Percentiles rank a stretch among this genome's conserved stretches.
Conservation (phyloP, 2,797 vertebrate genomes). For the Lepilemur septentrionalis region DNA sequence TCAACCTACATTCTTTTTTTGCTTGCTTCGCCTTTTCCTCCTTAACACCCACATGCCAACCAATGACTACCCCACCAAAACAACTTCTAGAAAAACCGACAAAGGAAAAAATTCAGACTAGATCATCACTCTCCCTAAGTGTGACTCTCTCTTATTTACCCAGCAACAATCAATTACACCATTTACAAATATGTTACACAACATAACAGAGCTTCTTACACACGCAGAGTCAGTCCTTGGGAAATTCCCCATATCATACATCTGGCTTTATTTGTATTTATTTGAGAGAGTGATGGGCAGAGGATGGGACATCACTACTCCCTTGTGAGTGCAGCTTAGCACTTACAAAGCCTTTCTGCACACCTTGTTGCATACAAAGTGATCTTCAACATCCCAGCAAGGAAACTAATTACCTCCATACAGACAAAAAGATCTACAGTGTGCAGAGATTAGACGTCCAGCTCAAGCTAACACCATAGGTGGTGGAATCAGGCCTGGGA, state of each 20-base stretch:
- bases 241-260: slow-evolving; percentile 12
- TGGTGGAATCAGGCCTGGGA: not conserved
- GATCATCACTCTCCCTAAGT: not conserved
- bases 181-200: not conserved
- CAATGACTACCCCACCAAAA: not conserved
- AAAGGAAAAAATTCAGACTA: not conserved
- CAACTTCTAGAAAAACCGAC: not conserved
- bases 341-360: not conserved
- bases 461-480: not conserved
- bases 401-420: not conserved
- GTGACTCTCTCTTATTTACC: not conserved
- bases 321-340: not conserved
- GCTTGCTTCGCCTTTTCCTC: not conserved
- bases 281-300: not conserved
- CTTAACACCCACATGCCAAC: not conserved
- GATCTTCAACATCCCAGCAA: not conserved
- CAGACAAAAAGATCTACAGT: not conserved
- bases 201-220: not conserved
- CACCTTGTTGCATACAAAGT: not conserved
- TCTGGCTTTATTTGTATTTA: not conserved
- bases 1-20: not conserved
- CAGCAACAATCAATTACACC: not conserved
- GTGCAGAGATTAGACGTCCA: not conserved
- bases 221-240: not conserved
- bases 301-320: not conserved